A percentile compares a stretch with the other conserved stretches of the same genome.
Conservation (phyloP, 2,113 vertebrate species). For the Empidonax traillii region DNA sequence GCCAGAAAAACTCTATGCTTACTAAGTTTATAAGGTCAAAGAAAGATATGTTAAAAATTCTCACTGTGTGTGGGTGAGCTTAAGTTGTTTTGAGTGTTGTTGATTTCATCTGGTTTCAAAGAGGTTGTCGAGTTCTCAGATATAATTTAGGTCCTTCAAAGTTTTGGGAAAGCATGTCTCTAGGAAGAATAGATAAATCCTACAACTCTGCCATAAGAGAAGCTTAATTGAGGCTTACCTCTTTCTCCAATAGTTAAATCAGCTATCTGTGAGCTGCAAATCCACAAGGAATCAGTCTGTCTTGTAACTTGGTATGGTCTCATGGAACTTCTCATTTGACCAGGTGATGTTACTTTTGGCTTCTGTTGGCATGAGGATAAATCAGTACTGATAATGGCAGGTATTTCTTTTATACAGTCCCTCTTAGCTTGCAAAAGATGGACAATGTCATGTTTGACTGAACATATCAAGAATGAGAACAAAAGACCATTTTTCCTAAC, state of each 20-base stretch:
- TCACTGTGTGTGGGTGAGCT: neutral
- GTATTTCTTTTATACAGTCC: neutral
- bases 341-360: neutral
- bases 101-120: neutral
- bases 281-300: neutral
- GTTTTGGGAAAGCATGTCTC: neutral
- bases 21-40: neutral
- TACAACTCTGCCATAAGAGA: neutral
- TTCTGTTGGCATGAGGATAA: neutral
- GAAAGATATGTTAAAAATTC: conserved; percentile 30
- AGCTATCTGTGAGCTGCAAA: neutral
- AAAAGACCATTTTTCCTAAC: neutral
- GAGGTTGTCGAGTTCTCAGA: neutral
- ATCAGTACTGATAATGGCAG: neutral
- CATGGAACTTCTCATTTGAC: neutral
- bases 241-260: neutral
- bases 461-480: neutral
- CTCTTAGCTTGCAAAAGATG: neutral
- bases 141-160: neutral
- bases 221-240: neutral
- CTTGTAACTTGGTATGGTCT: neutral
- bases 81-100: neutral
- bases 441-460: neutral
- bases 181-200: neutral
- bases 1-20: neutral